Percentiles rank a stretch among this genome's conserved stretches.
Conservation (phyloP, 2,797 vertebrate species). For the Sciaenops ocellatus region DNA sequence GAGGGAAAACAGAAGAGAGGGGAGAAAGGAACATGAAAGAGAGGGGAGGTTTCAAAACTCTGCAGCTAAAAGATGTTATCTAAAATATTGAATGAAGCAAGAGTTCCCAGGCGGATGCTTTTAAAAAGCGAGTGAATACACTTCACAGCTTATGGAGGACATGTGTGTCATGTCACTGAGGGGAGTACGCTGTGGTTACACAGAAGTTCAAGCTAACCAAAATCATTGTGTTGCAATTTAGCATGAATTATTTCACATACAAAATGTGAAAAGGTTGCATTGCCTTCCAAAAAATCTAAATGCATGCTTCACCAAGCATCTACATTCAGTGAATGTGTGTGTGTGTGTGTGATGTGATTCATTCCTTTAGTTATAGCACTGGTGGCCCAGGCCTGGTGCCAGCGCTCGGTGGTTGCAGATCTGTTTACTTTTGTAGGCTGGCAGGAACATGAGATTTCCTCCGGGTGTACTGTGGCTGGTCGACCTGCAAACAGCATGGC, state of each 20-base stretch:
- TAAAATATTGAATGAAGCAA: slow-evolving; percentile 64
- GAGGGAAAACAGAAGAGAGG: slow-evolving; percentile 48
- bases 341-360: slow-evolving; percentile 61
- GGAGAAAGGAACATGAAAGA: slow-evolving; percentile 62
- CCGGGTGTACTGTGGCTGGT: slow-evolving; percentile 68
- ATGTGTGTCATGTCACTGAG: slow-evolving; percentile 31
- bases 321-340: background rate
- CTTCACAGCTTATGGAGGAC: slow-evolving; percentile 48
- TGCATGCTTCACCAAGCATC: background rate
- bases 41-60: slow-evolving; percentile 51
- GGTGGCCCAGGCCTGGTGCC: slow-evolving; percentile 72
- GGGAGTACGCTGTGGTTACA: slow-evolving; percentile 15
- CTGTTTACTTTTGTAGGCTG: slow-evolving; percentile 82
- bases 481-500: slow-evolving; percentile 69
- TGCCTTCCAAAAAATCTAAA: background rate
- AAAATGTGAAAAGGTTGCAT: slow-evolving; percentile 8
- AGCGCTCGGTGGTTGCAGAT: slow-evolving; percentile 71
- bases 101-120: slow-evolving; percentile 46
- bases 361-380: slow-evolving; percentile 53
- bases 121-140: slow-evolving; percentile 39
- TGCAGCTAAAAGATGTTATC: slow-evolving; percentile 64
- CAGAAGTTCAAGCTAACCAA: slow-evolving; percentile 21
- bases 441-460: slow-evolving; percentile 84
- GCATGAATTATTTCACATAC: slow-evolving; percentile 5
- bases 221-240: slow-evolving; percentile 8